Base-by-base conservation (phyloP, 2,113 vertebrate species). In the Spheniscus mendiculus region DNA sequence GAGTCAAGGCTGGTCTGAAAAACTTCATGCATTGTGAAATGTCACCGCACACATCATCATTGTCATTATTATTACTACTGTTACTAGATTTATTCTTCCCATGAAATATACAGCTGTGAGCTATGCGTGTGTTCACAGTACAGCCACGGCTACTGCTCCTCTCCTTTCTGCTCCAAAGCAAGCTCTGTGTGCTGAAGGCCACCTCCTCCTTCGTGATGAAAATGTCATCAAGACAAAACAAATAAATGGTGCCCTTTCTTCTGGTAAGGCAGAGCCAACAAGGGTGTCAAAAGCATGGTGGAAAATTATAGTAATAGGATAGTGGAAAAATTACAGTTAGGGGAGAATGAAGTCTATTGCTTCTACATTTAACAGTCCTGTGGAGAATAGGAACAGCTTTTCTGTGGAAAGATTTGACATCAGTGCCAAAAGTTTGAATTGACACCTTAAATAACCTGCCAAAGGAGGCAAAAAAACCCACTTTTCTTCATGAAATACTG, bases 371-470 rank as follows among this genome's bases (percentile, higher is more conserved):
- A 89, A 87, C n/a, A 85, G 44, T 40, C 36, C 81, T 29, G 38
- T 53, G 40, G 87, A 91, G 82, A 91, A 69, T 2, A 82, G 44
- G 52, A 87, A 61, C 34, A 91, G 52, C 78, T 97, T 87, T 88
- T 87, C 90, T 45, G 30, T 3, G 7, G 73, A 61, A 79, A 72
- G 36, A 79, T 79, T 94, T 93, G 65, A 71, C 2, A 1, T 58
- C 50, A 45, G 36, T 80, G 84, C 91, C 93, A 91, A 93, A 87
- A 90, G 36, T 90, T 65, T 19, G 5, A 93, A 87, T 47, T 27
- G 40, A 83, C 87, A 87, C 53, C 65, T 97, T 96, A 95, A 94
- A 96, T 93, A 94, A 79, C 62, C 44, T 36, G 52, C 56, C 49
- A 61, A 94, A 91, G 30, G n/a, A 34, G 14, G 10, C 3, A 69